Evolutionary conservation across 2,113 vertebrate species (phyloP).

Genomic region (Sphyrna mokarran): DNA sequence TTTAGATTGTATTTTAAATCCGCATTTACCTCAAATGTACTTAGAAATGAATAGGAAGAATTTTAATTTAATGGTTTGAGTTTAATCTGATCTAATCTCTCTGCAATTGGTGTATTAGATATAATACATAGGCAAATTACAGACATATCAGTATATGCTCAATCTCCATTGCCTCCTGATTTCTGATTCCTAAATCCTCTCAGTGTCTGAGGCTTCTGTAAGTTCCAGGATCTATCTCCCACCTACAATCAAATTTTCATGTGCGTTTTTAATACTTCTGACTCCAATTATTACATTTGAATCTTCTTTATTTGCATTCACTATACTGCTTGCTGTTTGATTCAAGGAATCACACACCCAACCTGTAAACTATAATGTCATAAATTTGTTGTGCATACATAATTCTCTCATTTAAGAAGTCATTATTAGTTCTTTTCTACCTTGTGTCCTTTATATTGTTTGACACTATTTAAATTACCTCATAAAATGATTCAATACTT

Average conservation of each 20-base stretch:
- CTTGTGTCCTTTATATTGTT: background rate
- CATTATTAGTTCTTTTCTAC: background rate
- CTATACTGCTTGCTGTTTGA: no score
- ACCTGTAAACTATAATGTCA: background rate
- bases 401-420: background rate
- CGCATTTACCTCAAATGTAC: background rate
- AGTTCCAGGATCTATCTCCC: background rate
- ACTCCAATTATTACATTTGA: background rate
- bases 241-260: background rate
- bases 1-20: background rate
- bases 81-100: background rate
- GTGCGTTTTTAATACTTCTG: background rate
- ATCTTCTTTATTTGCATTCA: background rate
- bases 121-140: background rate
- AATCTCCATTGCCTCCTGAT: background rate
- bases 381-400: background rate
- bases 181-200: background rate
- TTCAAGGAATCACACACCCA: background rate
- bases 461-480: background rate
- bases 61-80: background rate
- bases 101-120: background rate
- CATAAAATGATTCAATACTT: background rate
- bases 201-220: background rate
- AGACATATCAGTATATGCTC: background rate
- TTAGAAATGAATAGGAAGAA: background rate